Percentiles rank a stretch among this genome's conserved stretches.
phyloP scores from a whole-genome alignment of 2,888 invertebrate genomes.

The Torymus auratus region DNA sequence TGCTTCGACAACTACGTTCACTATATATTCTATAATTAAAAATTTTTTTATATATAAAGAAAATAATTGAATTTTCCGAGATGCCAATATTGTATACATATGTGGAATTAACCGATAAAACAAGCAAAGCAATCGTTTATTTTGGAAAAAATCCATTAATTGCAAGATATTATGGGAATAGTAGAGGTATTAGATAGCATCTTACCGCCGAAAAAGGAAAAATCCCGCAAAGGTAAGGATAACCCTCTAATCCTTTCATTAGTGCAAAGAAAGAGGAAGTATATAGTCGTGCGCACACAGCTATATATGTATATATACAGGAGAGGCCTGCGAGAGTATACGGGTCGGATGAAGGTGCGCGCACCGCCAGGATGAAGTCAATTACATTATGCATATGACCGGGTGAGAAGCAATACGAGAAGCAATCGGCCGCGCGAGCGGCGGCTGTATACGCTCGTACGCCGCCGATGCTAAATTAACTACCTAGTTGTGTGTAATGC shows the following conservation, averaged over 20 bases:
- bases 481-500: conserved; percentile 73
- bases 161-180: not conserved
- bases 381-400: conserved; percentile 76
- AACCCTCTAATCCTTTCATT: conserved; percentile 39
- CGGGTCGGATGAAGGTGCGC: not conserved
- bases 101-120: no score
- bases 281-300: no score
- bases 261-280: conserved; percentile 3
- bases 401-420: conserved; percentile 71
- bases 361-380: conserved; percentile 62
- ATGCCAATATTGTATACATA: no score
- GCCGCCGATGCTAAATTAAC: conserved; percentile 74
- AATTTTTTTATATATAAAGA: no score
- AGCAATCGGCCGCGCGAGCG: conserved; percentile 67
- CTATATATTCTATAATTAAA: no score
- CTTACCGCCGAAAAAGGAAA: not conserved
- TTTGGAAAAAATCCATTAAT: no score
- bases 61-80: no score
- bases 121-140: no score
- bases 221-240: conserved; percentile 5
- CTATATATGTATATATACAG: conserved; percentile 27
- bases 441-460: conserved; percentile 32
- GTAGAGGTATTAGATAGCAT: not conserved
- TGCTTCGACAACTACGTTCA: no score
- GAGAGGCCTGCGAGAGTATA: not conserved